Base-by-base conservation (phyloP, 1,140 invertebrate species). In the Kradibia gibbosae region DNA sequence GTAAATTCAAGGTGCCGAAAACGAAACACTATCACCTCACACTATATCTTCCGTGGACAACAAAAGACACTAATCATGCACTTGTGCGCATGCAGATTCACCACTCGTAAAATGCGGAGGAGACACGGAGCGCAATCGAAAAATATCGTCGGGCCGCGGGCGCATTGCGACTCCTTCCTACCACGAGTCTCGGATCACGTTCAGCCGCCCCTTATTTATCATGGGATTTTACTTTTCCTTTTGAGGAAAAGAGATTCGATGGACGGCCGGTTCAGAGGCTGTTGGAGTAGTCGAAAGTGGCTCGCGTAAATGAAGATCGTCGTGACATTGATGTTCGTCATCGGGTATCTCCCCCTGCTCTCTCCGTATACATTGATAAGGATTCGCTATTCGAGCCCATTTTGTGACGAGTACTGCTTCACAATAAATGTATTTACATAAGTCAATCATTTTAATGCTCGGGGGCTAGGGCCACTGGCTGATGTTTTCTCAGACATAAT, bases 1-100 rank as follows among this genome's bases (percentile, higher is more conserved):
- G 22, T 79, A 71, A 79, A 57, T 15, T 50, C 8, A 25, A 78
- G 34, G 65, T 31, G 67, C 67, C 67, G 77, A 57, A 79, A 71
- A 72, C 7, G 1, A 25, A 42, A 45, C 10, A 45, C 8, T n/a
- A 39, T 71, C 36, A 45, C 48, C 15, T 55, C 48, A 7, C 31
- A 20, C 72, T 4, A 34, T 22, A 8, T 39, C 50, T 57, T 42
- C 34, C 17, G 8, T 8, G 17, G 48, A 11, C 22, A 25, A 45
- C 39, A 50, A 77, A 50, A 70, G 45, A 1, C 31, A 22, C n/a
- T 62, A 53, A 78, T 67, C 34, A 60, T 45, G 28, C 8, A 77
- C 57, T 62, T 65, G 39, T 39, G 62, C 28, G 0, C 28, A 34
- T n/a, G 25, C 15, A 48, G 20, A 50, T 42, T 8, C 39, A 45